Evolutionary conservation across 2,113 vertebrate genomes (phyloP).

Genomic region (Theristicus caerulescens): DNA sequence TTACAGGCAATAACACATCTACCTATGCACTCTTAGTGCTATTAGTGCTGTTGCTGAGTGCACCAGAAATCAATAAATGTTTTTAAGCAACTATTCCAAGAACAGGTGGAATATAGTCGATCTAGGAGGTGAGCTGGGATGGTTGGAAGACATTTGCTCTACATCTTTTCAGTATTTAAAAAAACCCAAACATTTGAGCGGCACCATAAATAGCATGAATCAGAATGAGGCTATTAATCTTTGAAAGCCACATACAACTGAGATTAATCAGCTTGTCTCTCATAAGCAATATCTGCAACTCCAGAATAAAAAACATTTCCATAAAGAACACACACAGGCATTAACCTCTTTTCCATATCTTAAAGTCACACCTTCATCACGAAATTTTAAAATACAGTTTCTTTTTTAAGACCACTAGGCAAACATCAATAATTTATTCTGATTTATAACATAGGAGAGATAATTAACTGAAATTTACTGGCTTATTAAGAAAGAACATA

Average conservation of each 20-base stretch:
- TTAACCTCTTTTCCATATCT: not conserved
- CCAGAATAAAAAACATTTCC: not conserved
- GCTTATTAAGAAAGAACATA: not conserved
- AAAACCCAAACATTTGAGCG: not conserved
- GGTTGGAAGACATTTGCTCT: not conserved
- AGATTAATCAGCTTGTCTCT: slow-evolving; percentile 24
- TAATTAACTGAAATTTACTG: not conserved
- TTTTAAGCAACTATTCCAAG: not conserved
- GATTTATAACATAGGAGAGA: not conserved
- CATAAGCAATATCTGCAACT: not conserved
- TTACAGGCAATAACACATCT: not conserved
- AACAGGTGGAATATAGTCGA: not conserved
- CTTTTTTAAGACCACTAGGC: not conserved
- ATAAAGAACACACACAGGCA: not conserved
- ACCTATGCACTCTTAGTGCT: not conserved
- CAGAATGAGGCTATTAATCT: slow-evolving; percentile 14
- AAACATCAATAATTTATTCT: not conserved
- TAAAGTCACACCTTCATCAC: not conserved
- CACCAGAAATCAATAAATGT: not conserved
- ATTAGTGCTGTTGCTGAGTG: not conserved
- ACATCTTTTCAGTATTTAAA: not conserved
- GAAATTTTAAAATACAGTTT: not conserved
- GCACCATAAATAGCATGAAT: not conserved
- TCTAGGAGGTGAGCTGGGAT: not conserved
- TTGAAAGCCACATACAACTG: not conserved